Conservation (phyloP, 2,888 invertebrate species). For the Taphrorychus bicolor region DNA sequence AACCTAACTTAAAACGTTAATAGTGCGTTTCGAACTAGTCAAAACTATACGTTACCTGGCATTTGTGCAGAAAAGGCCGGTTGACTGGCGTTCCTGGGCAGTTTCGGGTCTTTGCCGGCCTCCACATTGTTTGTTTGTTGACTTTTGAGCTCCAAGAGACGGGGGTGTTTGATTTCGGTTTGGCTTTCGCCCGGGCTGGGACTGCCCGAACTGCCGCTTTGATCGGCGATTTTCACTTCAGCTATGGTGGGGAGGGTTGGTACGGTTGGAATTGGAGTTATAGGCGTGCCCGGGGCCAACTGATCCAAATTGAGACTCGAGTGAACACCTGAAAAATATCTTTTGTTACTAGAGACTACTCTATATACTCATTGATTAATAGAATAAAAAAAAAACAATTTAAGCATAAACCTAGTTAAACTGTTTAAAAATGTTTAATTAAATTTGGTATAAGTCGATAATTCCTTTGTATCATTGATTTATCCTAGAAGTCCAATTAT, state of each 20-base stretch:
- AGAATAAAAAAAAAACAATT: too few relatives aligned
- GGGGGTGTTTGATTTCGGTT: slow-evolving; percentile 53
- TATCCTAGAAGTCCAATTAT: too few relatives aligned
- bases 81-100: slow-evolving; percentile 86
- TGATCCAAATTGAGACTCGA: slow-evolving; percentile 90
- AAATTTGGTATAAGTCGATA: too few relatives aligned
- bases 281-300: slow-evolving; percentile 74
- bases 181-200: slow-evolving; percentile 56
- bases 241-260: slow-evolving; percentile 90
- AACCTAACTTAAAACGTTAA: slow-evolving; percentile 56
- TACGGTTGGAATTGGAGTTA: slow-evolving; percentile 82
- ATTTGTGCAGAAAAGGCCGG: slow-evolving; percentile 77
- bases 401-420: too few relatives aligned
- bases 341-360: too few relatives aligned
- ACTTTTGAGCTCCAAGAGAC: slow-evolving; percentile 53
- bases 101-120: slow-evolving; percentile 55
- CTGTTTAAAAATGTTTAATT: too few relatives aligned
- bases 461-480: too few relatives aligned
- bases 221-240: slow-evolving; percentile 74
- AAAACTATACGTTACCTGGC: slow-evolving; percentile 37
- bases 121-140: slow-evolving; percentile 18
- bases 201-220: slow-evolving; percentile 64
- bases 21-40: neutral
- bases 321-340: slow-evolving; percentile 70
- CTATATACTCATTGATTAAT: too few relatives aligned